Base-by-base conservation (phyloP, 2,888 invertebrate species). In the Gastracanthus pulcherrimus region DNA sequence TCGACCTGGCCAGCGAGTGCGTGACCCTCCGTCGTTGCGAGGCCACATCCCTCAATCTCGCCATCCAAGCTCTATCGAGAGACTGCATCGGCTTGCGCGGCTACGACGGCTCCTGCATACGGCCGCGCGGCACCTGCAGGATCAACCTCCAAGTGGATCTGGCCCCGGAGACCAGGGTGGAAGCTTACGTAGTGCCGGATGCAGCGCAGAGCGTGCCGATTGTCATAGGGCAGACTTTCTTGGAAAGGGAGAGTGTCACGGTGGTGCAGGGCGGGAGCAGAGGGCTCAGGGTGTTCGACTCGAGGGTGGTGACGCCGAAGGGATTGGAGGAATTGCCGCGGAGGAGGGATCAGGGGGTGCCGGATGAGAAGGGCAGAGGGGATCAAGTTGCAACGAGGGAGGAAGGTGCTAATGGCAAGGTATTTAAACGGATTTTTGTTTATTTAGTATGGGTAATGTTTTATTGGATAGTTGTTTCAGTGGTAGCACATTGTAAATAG, bases 181-280 rank as follows among this genome's bases (percentile, higher is more conserved):
- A 48, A 4, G 75, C 62, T 3, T 41, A 48, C 48, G 64, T 62
- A 9, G 64, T 75, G 19, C 26, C 45, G 7, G 31, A 64, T 9
- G 19, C n/a, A 4, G 34, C 16, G 13, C 76, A 76, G 36, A 45
- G 45, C 16, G 16, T 34, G n/a, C 66, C 76, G 34, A 34, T 76
- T 13, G 60, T 76, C 16, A 51, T 66, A 19, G 55, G 76, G 11
- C 31, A 23, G 45, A 11, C 34, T 3, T 76, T 66, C 7, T 19
- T 31, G 0, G 51, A 76, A 16, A 19, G 38, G 9, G 51, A 48
- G 3, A 26, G 11, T 4, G 67, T 76, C 5, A 55, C 29, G 16
- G 67, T 67, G 36, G 9, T 76, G 1, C 55, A 48, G n/a, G 19
- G 51, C 16, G 29, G 48, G n/a, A 31, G 51, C 16, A 41, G 19